A percentile compares a stretch with the other conserved stretches of the same genome.
Conservation (phyloP, 2,797 vertebrate genomes). For the Sebastes iracundus region DNA sequence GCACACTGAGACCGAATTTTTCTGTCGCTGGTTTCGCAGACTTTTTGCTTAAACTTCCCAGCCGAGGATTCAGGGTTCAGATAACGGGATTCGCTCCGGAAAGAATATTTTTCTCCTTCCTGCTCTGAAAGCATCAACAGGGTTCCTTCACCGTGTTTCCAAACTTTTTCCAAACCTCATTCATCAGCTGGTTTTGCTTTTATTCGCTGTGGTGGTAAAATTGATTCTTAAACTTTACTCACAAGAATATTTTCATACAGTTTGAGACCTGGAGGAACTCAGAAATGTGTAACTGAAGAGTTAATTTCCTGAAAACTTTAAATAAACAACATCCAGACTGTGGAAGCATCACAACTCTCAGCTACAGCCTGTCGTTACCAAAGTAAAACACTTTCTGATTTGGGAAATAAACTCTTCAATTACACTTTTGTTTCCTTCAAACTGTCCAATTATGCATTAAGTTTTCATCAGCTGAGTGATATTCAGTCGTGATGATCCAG, state of each 20-base stretch:
- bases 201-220: neutral
- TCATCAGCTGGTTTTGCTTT: neutral
- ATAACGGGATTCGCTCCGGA: neutral
- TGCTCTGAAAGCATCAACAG: neutral
- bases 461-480: neutral
- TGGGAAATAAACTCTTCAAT: neutral
- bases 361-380: slow-evolving; percentile 42
- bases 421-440: neutral
- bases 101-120: neutral
- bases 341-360: slow-evolving; percentile 4
- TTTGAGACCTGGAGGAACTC: neutral
- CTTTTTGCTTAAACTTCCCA: neutral
- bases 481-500: neutral
- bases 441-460: neutral
- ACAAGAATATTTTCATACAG: neutral
- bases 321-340: neutral
- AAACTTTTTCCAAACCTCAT: neutral
- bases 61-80: neutral
- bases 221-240: slow-evolving; percentile 18
- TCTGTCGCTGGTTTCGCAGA: neutral
- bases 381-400: slow-evolving; percentile 19
- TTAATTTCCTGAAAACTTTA: neutral
- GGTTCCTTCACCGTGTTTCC: neutral
- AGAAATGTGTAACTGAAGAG: neutral
- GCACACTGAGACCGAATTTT: neutral